phyloP scores from a whole-genome alignment of 2,797 vertebrate genomes.

The Pipistrellus nathusii region DNA sequence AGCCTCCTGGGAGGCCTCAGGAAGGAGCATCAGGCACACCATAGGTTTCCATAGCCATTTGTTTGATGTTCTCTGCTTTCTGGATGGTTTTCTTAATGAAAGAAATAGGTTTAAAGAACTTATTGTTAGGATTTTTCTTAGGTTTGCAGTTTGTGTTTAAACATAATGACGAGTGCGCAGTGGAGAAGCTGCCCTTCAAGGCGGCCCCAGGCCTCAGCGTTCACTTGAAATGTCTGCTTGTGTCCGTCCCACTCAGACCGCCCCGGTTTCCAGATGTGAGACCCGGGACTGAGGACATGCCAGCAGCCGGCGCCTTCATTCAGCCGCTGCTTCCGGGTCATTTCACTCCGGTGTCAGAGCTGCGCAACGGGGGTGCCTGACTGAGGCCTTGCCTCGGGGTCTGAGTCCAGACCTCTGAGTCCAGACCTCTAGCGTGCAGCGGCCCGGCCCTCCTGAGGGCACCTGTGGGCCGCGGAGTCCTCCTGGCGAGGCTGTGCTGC shows the following conservation, averaged over 20 bases:
- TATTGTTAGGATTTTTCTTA: slow-evolving; percentile 35
- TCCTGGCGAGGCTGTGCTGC: too few species aligned
- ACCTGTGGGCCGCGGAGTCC: too few species aligned
- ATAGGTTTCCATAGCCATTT: background rate
- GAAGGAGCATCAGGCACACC: background rate
- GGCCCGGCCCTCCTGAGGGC: too few species aligned
- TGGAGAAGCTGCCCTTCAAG: background rate
- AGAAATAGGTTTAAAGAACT: background rate
- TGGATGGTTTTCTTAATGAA: slow-evolving; percentile 17
- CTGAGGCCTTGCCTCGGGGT: background rate
- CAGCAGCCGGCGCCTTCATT: background rate
- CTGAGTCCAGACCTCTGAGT: background rate
- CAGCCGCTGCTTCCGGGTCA: background rate
- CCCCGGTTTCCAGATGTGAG: background rate
- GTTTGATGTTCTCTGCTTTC: slow-evolving; percentile 2
- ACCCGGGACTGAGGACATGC: background rate
- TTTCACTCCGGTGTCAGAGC: background rate
- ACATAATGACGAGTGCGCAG: background rate
- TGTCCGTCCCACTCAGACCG: background rate
- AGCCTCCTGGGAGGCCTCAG: background rate
- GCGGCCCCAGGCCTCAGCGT: background rate
- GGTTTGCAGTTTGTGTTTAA: background rate
- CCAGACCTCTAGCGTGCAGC: background rate
- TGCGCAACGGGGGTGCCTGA: background rate
- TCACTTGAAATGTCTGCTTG: background rate